Conservation (phyloP, 2,113 vertebrate species). For the Mirounga angustirostris region DNA sequence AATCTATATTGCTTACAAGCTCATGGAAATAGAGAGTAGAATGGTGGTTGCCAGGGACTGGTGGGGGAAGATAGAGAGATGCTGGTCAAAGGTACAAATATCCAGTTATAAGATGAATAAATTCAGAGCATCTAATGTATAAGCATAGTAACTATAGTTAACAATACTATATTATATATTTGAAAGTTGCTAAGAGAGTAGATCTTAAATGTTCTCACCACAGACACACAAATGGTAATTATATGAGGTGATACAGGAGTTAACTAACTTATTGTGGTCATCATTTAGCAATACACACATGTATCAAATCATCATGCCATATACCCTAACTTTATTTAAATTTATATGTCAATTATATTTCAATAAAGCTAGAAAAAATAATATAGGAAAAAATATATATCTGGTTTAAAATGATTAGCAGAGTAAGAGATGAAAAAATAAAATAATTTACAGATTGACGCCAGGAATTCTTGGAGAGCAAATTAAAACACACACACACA, state of each 20-base stretch:
- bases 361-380: not conserved
- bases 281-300: not conserved
- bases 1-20: not conserved
- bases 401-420: not conserved
- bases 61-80: not conserved
- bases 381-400: not conserved
- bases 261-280: not conserved
- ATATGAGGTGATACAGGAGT: not conserved
- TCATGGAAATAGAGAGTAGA: not conserved
- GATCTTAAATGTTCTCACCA: not conserved
- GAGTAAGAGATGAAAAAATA: not conserved
- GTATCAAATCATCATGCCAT: not conserved
- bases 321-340: not conserved
- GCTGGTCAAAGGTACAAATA: not conserved
- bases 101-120: constrained; percentile 1
- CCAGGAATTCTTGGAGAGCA: not conserved
- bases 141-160: not conserved
- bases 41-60: not conserved
- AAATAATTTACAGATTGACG: not conserved
- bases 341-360: not conserved
- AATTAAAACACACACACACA: not conserved
- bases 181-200: not conserved
- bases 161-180: not conserved
- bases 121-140: not conserved
- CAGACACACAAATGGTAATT: not conserved